Evolutionary conservation across 2,888 invertebrate genomes (phyloP), one percentile per base, ranked within the genome.

Genomic region (Lithodes maja): DNA sequence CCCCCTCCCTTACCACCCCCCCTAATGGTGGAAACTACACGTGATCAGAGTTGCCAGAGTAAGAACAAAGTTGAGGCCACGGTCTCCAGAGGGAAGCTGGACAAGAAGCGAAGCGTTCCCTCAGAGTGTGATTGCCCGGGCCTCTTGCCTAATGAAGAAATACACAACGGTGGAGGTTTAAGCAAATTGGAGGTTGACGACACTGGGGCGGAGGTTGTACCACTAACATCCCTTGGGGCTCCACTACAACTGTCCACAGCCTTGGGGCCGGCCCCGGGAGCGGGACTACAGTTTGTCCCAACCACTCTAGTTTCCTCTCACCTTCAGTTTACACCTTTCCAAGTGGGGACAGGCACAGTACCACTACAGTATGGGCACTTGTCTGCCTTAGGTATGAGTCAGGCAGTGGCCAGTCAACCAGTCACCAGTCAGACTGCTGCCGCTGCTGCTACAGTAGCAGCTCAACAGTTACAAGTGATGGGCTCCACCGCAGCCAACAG

Each of bases 391-490:
- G 90, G 90, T 75, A 85, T 88, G 71, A 86, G 90, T 50, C 90
- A 88, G 85, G 85, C 85, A 82, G 90, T 90, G 74, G 83, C 86
- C 17, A 90, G 69, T 71, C 90, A 90, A 68, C 81, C 88, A 83
- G 88, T 90, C 77, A 88, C 88, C 75, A 90, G 85, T 61, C 90
- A 90, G 55, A 71, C 91, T 92, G 90, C 92, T 90, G 90, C 92
- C 89, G 89, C 92, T 90, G 89, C 92, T 92, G 90, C 92, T 91
- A 86, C 91, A 91, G 87, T 92, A 74, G 89, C 92, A 68, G 90
- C 91, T 49, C 92, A 92, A 53, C 92, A 92, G 69, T 71, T 90
- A 74, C 90, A 90, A 90, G 90, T 89, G 17, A 77, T 89, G 52
- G 89, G 82, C 83, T 69, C 89, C 82, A 78, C 89, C 53, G 89